Conservation (phyloP, 1,140 invertebrate species). For the Bombus difficillimus region DNA sequence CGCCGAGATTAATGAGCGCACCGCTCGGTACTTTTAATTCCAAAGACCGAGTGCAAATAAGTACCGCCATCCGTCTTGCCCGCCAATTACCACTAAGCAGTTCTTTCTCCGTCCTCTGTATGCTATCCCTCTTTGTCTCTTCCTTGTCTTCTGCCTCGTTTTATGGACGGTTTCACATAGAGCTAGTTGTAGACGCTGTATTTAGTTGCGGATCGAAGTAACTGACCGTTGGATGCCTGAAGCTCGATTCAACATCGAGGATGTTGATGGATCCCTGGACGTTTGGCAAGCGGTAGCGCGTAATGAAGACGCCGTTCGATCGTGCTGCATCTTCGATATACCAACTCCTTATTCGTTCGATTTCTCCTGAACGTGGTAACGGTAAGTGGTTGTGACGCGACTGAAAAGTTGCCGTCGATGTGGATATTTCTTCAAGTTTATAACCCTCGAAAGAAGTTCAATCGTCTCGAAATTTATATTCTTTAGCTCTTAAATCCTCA, state of each 20-base stretch:
- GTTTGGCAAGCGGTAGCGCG: constrained; percentile 45
- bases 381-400: neutral
- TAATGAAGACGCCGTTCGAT: constrained; percentile 55
- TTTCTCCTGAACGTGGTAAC: neutral
- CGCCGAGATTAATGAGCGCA: constrained; percentile 75
- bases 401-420: neutral
- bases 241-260: constrained; percentile 14
- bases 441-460: neutral
- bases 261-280: constrained; percentile 49
- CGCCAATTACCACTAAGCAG: constrained; percentile 79
- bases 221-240: neutral
- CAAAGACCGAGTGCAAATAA: constrained; percentile 80
- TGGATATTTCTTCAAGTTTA: neutral
- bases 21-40: constrained; percentile 81
- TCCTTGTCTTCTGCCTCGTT: neutral
- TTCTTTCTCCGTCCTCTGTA: constrained; percentile 30
- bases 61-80: constrained; percentile 79
- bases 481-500: neutral
- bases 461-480: neutral
- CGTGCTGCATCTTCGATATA: neutral
- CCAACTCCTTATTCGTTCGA: neutral
- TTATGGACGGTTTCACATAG: constrained; percentile 31
- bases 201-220: constrained; percentile 3
- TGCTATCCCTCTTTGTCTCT: neutral
- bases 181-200: constrained; percentile 2